phyloP scores from a whole-genome alignment of 2,888 invertebrate species.

The Ochropacha duplaris region DNA sequence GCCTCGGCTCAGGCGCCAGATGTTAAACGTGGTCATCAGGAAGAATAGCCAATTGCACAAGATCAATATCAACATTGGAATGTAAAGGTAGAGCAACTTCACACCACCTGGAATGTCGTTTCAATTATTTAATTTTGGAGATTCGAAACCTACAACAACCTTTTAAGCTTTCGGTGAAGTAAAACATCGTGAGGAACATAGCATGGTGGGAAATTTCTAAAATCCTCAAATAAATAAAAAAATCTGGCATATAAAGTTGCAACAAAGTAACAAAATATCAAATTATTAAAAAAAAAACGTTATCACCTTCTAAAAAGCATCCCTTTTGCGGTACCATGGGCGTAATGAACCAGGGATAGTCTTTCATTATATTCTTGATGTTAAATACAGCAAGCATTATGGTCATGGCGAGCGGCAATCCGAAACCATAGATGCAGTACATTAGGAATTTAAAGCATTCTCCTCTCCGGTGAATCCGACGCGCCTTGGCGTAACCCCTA shows the following conservation, averaged over 20 bases:
- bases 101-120: slow-evolving; percentile 43
- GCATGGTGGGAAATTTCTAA: too few relatives aligned
- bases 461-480: slow-evolving; percentile 65
- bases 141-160: too few relatives aligned
- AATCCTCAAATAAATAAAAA: too few relatives aligned
- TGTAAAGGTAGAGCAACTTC: slow-evolving; percentile 62
- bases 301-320: slow-evolving; percentile 62
- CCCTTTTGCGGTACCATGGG: slow-evolving; percentile 48
- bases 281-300: neutral
- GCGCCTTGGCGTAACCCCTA: slow-evolving; percentile 72
- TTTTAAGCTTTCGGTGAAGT: too few relatives aligned
- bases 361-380: slow-evolving; percentile 25
- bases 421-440: slow-evolving; percentile 67
- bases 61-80: slow-evolving; percentile 67
- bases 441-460: slow-evolving; percentile 62
- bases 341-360: slow-evolving; percentile 58
- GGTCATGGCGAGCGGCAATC: slow-evolving; percentile 57
- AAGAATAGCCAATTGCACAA: slow-evolving; percentile 67
- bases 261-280: too few relatives aligned
- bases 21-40: slow-evolving; percentile 69
- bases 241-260: too few relatives aligned
- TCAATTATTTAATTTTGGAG: too few relatives aligned
- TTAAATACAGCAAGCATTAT: slow-evolving; percentile 40
- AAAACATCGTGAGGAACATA: too few relatives aligned
- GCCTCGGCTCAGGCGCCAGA: slow-evolving; percentile 64